Percentiles rank a stretch among this genome's conserved stretches.
Evolutionary conservation across 2,888 invertebrate species (phyloP).

Genomic region (Perithous albicinctus): DNA sequence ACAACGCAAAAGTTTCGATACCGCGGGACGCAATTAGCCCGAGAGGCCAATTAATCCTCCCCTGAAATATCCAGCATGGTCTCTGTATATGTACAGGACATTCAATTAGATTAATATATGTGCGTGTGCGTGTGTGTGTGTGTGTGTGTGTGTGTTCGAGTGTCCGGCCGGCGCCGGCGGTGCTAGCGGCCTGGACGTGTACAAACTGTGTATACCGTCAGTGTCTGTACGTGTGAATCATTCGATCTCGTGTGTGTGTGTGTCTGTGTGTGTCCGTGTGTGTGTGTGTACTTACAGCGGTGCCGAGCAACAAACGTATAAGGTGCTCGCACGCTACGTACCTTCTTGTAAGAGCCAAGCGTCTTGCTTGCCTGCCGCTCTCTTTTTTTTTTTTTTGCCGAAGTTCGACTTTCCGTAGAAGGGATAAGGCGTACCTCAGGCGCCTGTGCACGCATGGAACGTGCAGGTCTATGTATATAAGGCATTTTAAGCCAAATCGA

Average conservation of each 20-base stretch:
- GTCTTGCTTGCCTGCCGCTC: conserved; percentile 22
- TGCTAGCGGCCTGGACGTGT: not conserved
- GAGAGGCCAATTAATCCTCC: conserved; percentile 41
- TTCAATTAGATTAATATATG: not conserved
- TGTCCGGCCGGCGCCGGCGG: conserved; percentile 22
- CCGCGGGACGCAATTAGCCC: conserved; percentile 31
- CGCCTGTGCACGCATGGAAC: not conserved
- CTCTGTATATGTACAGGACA: not conserved
- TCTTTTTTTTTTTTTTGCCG: conserved; percentile 7
- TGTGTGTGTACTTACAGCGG: not conserved
- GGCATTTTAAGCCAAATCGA: not conserved
- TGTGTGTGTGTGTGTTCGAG: not conserved
- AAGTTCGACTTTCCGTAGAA: conserved; percentile 26
- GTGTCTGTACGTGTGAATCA: not conserved
- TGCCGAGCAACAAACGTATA: conserved; percentile 1
- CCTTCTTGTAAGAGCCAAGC: not conserved
- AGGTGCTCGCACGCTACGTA: conserved; percentile 5
- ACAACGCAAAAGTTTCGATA: conserved; percentile 33
- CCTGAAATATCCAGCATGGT: conserved; percentile 11
- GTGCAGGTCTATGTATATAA: not conserved
- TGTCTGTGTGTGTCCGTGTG: conserved; percentile 1
- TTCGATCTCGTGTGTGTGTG: not conserved
- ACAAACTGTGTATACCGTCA: not conserved
- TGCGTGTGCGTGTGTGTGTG: not conserved
- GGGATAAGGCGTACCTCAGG: conserved; percentile 21